A percentile compares a stretch with the other conserved stretches of the same genome.
phyloP scores from a whole-genome alignment of 2,797 vertebrate genomes.

The Gambusia yucatana region DNA sequence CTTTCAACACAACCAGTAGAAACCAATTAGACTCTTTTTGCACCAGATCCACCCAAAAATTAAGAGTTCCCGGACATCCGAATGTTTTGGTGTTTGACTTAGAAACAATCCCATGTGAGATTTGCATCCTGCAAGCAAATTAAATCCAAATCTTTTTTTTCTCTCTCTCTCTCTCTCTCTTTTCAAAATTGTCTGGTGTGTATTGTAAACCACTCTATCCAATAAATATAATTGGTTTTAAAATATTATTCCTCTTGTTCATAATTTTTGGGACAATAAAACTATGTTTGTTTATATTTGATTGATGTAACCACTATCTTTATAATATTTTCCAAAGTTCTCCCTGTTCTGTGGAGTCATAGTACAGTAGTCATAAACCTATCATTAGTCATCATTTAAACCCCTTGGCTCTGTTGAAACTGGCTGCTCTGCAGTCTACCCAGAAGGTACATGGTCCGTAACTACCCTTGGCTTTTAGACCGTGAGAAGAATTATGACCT shows the following conservation, averaged over 20 bases:
- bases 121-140: neutral
- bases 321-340: constrained; percentile 71
- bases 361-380: constrained; percentile 80
- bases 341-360: constrained; percentile 66
- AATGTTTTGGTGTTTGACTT: neutral
- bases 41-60: neutral
- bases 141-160: neutral
- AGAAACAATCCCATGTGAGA: neutral
- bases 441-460: constrained; percentile 75
- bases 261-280: constrained; percentile 53
- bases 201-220: constrained; percentile 17
- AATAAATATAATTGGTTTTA: constrained; percentile 48
- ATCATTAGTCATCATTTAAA: constrained; percentile 80
- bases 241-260: constrained; percentile 42
- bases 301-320: constrained; percentile 69
- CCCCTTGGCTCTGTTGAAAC: constrained; percentile 70
- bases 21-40: neutral
- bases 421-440: constrained; percentile 63
- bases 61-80: neutral
- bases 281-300: constrained; percentile 64
- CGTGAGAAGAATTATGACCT: constrained; percentile 80
- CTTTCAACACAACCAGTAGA: neutral
- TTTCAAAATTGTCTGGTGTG: neutral
- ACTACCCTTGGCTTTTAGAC: constrained; percentile 77
- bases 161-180: neutral